Conservation (phyloP, 2,888 invertebrate genomes). For the Aphodius sticticus region DNA sequence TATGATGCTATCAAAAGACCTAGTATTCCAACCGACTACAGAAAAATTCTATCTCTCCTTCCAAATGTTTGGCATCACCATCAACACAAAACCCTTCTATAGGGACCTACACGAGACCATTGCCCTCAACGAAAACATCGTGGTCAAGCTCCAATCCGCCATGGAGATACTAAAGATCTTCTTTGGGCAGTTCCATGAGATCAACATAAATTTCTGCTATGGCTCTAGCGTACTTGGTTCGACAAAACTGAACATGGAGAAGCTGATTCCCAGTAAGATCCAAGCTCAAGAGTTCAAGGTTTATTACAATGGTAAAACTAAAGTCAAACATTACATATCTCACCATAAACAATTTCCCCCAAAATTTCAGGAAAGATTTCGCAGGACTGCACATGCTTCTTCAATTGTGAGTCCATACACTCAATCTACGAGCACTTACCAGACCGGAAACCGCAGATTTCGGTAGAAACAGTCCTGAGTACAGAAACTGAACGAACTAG, state of each 20-base stretch:
- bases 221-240: constrained; percentile 52
- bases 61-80: constrained; percentile 54
- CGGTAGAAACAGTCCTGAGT: constrained; percentile 45
- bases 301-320: constrained; percentile 25
- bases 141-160: constrained; percentile 50
- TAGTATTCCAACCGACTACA: constrained; percentile 52
- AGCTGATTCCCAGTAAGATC: constrained; percentile 39
- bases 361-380: constrained; percentile 26
- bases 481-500: constrained; percentile 29
- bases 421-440: not conserved
- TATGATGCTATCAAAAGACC: constrained; percentile 57
- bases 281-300: constrained; percentile 33
- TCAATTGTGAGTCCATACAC: constrained; percentile 42
- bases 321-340: not conserved
- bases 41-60: constrained; percentile 52
- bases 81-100: constrained; percentile 55
- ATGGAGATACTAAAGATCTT: constrained; percentile 50
- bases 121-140: constrained; percentile 55
- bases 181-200: constrained; percentile 48
- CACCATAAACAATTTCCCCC: not conserved
- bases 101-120: constrained; percentile 52
- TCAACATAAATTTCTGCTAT: constrained; percentile 51
- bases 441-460: constrained; percentile 49
- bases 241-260: constrained; percentile 48
- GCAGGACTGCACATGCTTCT: constrained; percentile 46